These are phyloP conservation scores for Cataglyphis albicans DNA, from an alignment of 2,888 invertebrate species.

Conservation along the genomic window DNA sequence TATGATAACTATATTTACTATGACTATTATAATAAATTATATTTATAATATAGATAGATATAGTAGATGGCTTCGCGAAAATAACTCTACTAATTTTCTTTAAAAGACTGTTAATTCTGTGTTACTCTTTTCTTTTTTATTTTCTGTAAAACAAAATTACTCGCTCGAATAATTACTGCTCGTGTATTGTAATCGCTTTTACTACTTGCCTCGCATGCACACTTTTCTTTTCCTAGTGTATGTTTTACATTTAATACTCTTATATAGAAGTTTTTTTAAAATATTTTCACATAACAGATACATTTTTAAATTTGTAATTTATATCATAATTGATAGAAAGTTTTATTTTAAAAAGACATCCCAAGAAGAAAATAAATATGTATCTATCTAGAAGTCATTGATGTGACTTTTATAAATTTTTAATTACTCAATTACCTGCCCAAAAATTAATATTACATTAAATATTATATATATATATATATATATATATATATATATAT, in stretches of 20 bases:
- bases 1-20: not conserved
- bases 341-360: not conserved
- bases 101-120: not conserved
- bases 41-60: not conserved
- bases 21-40: not conserved
- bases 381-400: not conserved
- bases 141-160: not conserved
- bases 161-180: not conserved
- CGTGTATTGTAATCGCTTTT: constrained; percentile 4
- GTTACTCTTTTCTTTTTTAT: not conserved
- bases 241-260: not conserved
- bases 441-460: not conserved
- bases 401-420: not conserved
- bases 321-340: not conserved
- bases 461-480: not conserved
- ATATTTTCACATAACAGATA: not conserved
- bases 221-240: not conserved
- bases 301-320: not conserved
- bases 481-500: not conserved
- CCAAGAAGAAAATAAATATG: not conserved
- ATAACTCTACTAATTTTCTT: not conserved
- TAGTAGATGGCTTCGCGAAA: not conserved
- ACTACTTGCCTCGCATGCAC: not conserved
- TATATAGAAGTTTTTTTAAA: not conserved
- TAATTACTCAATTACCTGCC: not conserved